Evolutionary conservation across 2,113 vertebrate species (phyloP).

Genomic region (Pionites leucogaster): DNA sequence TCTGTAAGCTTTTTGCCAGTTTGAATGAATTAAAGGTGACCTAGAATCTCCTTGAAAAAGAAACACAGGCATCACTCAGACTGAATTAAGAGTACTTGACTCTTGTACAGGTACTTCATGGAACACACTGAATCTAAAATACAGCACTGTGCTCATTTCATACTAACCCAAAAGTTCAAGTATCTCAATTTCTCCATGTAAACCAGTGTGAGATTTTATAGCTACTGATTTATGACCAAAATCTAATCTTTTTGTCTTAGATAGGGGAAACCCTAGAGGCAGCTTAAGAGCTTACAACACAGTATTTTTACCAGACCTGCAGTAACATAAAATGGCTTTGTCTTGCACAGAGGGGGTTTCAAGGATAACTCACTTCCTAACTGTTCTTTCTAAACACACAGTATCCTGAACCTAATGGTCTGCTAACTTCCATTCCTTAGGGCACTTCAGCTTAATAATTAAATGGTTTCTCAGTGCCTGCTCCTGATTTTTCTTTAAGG

Average conservation of each 20-base stretch:
- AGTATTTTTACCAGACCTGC: not conserved
- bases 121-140: not conserved
- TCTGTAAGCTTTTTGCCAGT: not conserved
- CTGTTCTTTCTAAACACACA: not conserved
- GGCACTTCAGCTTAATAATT: not conserved
- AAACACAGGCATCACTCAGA: not conserved
- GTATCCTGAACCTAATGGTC: not conserved
- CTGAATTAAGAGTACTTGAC: not conserved
- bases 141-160: not conserved
- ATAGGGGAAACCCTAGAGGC: not conserved
- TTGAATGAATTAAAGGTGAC: not conserved
- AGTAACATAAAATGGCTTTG: not conserved
- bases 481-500: not conserved
- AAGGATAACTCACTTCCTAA: not conserved
- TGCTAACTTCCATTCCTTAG: not conserved
- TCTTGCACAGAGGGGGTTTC: not conserved
- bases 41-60: not conserved
- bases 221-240: not conserved
- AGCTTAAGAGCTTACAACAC: not conserved
- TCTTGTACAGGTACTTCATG: not conserved
- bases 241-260: not conserved
- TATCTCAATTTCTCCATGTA: not conserved
- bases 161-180: not conserved
- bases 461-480: not conserved
- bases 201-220: not conserved